Conservation (phyloP, 2,888 invertebrate genomes). For the Latheticus oryzae region DNA sequence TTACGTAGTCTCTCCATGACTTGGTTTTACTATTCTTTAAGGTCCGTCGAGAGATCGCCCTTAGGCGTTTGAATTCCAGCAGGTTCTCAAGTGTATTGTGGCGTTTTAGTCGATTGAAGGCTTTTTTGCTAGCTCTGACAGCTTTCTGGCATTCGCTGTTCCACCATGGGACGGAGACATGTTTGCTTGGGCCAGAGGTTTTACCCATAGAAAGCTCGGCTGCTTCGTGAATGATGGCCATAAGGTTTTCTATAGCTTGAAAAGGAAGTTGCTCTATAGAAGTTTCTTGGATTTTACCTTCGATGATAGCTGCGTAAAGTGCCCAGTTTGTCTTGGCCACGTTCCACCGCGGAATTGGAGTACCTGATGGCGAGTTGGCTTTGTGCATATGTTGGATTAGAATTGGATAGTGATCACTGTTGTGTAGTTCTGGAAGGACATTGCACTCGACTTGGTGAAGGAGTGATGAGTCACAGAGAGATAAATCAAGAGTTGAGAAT, state of each 20-base stretch:
- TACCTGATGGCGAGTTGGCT: too few species aligned
- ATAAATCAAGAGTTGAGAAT: slow-evolving; percentile 27
- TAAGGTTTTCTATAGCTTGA: too few species aligned
- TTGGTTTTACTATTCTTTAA: slow-evolving; percentile 33
- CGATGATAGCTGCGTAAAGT: slow-evolving; percentile 6
- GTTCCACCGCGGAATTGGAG: slow-evolving; percentile 17
- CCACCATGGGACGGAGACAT: slow-evolving; percentile 40
- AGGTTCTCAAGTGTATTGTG: slow-evolving; percentile 30
- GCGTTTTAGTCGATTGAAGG: slow-evolving; percentile 32
- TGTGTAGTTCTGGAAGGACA: slow-evolving; percentile 1
- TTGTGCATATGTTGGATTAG: slow-evolving; percentile 11
- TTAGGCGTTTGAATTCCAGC: slow-evolving; percentile 37
- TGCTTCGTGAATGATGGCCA: too few species aligned
- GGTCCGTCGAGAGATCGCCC: slow-evolving; percentile 29
- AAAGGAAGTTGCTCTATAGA: too few species aligned
- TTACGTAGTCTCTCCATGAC: slow-evolving; percentile 35
- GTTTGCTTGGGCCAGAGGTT: slow-evolving; percentile 2
- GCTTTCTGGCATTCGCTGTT: slow-evolving; percentile 35
- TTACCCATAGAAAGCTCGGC: slow-evolving; percentile 13
- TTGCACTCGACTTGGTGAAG: not conserved
- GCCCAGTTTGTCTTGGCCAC: slow-evolving; percentile 28
- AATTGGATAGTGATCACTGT: slow-evolving; percentile 13
- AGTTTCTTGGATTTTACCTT: too few species aligned
- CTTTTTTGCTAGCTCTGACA: slow-evolving; percentile 32
- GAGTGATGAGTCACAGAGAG: slow-evolving; percentile 8